Evolutionary conservation across 2,113 vertebrate genomes (phyloP), one percentile per base, ranked within the genome.

Genomic region (Micromys minutus): DNA sequence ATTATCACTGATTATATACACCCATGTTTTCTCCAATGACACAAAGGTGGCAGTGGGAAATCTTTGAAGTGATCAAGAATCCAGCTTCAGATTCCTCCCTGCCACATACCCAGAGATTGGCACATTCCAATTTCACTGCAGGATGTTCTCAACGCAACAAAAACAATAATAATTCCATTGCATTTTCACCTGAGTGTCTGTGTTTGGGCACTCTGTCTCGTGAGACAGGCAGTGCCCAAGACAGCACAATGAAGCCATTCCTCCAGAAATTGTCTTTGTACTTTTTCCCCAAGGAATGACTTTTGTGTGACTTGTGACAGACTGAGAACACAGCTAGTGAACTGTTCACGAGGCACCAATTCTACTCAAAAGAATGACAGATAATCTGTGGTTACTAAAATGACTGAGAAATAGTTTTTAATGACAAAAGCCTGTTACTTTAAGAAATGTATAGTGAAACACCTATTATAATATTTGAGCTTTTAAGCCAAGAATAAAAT

Each of bases 311-410:
- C 57, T 83, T 9, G 10, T 36, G 34, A 16, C 21, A 13, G 52
- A 1, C 7, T 42, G n/a, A 61, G 42, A 16, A 57, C 36, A 2
- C 21, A 57, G 36, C 24, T 57, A 29, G 13, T 21, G 0, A 50
- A 39, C 39, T 87, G 50, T 91, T 67, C 83, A 81, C 2, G 17
- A 36, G 72, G 16, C 17, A 31, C 31, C 42, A 17, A 89, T 91
- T 93, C 65, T 72, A 17, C 16, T n/a, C 67, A 36, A 96, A 74
- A 96, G 45, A 91, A 93, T 91, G 87, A 90, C 16, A 80, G 71
- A 39, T 45, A 77, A 91, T 89, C 24, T 75, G 45, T 16, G 50
- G 55, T 84, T 79, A 75, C 67, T 93, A n/a, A 79, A 42, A 47
- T 17, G 29, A 50, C 65, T 92, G 88, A 76, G 7, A 87, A 95